phyloP scores from a whole-genome alignment of 2,888 invertebrate species.

The Synanthedon formicaeformis region DNA sequence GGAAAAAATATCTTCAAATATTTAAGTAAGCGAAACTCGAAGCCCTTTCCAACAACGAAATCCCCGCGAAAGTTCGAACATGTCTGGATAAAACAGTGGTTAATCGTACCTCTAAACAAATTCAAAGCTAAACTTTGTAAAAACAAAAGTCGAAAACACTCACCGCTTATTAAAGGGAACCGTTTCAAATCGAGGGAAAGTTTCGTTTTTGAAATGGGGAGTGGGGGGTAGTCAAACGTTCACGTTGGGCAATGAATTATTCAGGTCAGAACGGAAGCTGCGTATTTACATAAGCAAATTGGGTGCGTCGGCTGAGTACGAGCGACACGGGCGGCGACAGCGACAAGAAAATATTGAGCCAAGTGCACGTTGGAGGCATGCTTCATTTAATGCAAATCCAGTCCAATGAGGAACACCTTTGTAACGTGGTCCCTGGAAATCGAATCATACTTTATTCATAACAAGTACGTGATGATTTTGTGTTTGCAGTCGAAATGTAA shows the following conservation, averaged over 20 bases:
- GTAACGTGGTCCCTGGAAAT: no score
- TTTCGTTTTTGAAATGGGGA: conserved; percentile 18
- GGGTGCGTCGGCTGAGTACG: conserved; percentile 38
- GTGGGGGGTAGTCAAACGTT: conserved; percentile 20
- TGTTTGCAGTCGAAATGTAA: no score
- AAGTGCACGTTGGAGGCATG: conserved; percentile 5
- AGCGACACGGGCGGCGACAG: conserved; percentile 17
- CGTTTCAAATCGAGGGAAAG: conserved; percentile 1
- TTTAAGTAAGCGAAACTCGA: no score
- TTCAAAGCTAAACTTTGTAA: background rate
- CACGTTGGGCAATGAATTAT: conserved; percentile 59
- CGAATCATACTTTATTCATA: no score
- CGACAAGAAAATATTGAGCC: conserved; percentile 10
- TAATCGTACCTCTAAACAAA: background rate
- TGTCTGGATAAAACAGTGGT: background rate
- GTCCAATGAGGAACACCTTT: no score
- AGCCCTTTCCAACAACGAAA: no score
- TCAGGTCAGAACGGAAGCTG: conserved; percentile 63
- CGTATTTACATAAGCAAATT: conserved; percentile 70
- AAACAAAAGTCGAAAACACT: background rate
- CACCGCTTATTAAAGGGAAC: background rate
- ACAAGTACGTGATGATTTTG: no score
- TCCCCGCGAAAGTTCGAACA: no score
- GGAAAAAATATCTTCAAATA: no score
- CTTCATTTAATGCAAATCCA: conserved; percentile 1